Percentiles rank a stretch among this genome's conserved stretches.
phyloP scores from a whole-genome alignment of 53 echinoderm and acorn worm genomes.

The Mesocentrotus franciscanus region DNA sequence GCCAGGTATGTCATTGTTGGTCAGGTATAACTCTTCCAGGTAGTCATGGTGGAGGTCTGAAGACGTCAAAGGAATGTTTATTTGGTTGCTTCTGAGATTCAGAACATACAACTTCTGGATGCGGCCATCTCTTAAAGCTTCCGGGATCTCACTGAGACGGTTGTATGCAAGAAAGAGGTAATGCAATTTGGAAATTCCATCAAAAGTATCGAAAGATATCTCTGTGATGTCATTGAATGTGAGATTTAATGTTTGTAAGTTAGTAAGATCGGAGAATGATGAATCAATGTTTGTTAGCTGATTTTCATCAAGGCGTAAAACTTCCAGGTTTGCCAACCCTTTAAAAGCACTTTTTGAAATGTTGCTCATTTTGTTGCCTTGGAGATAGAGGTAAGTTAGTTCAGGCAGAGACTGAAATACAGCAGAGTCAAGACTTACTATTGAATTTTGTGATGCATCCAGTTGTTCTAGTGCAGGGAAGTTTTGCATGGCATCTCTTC shows the following conservation, averaged over 20 bases:
- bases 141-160: slow-evolving; percentile 20
- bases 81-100: slow-evolving; percentile 29
- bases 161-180: slow-evolving; percentile 15
- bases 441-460: background rate
- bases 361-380: background rate
- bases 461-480: slow-evolving; percentile 11
- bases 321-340: slow-evolving; percentile 60
- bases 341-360: slow-evolving; percentile 51
- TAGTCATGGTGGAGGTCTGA: slow-evolving; percentile 29
- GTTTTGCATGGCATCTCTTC: background rate
- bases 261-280: background rate
- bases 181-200: slow-evolving; percentile 12
- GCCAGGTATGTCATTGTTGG: slow-evolving; percentile 75
- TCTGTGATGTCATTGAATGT: slow-evolving; percentile 60
- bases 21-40: slow-evolving; percentile 75
- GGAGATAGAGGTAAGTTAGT: background rate
- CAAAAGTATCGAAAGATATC: slow-evolving; percentile 66
- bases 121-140: background rate
- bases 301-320: slow-evolving; percentile 72
- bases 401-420: background rate
- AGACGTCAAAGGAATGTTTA: slow-evolving; percentile 24
- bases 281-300: slow-evolving; percentile 49
- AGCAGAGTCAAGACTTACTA: background rate
- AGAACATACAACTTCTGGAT: slow-evolving; percentile 10
- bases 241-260: slow-evolving; percentile 66